Evolutionary conservation across 2,797 vertebrate genomes (phyloP).

Genomic region (Octomys mimax): DNA sequence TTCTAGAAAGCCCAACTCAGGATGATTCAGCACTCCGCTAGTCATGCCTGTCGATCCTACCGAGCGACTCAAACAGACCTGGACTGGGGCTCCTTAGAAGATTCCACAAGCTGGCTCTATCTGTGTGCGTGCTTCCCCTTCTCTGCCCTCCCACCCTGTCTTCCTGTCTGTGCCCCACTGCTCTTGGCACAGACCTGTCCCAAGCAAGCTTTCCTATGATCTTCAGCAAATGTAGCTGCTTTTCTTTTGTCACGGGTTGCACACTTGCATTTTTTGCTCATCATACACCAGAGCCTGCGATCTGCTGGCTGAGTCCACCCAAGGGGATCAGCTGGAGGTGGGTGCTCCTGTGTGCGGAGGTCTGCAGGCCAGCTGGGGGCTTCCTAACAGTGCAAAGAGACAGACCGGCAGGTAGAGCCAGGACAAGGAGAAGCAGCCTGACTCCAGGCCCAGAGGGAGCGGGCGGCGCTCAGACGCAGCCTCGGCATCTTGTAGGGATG

Average conservation of each 20-base stretch:
- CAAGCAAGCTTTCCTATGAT: not conserved
- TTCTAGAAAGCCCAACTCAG: not conserved
- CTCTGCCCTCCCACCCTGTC: not conserved
- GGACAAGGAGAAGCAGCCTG: not conserved
- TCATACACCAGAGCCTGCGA: not conserved
- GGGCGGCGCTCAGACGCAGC: not conserved
- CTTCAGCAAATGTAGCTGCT: not conserved
- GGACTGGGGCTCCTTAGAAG: not conserved
- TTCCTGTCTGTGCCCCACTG: not conserved
- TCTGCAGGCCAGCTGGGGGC: not conserved
- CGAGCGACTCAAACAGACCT: not conserved
- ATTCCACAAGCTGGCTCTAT: not conserved
- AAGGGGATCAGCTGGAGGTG: not conserved
- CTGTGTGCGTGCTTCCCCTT: not conserved
- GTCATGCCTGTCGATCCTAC: not conserved
- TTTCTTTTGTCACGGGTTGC: not conserved
- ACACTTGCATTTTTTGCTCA: not conserved
- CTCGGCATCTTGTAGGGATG: fast-evolving
- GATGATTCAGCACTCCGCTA: not conserved
- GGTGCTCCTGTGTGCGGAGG: not conserved
- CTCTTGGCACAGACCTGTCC: not conserved
- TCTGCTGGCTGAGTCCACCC: not conserved
- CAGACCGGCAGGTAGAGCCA: not conserved
- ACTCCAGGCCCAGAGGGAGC: not conserved
- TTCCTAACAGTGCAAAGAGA: not conserved